Conservation (phyloP, 2,888 invertebrate genomes). For the Calliphora vomitoria region DNA sequence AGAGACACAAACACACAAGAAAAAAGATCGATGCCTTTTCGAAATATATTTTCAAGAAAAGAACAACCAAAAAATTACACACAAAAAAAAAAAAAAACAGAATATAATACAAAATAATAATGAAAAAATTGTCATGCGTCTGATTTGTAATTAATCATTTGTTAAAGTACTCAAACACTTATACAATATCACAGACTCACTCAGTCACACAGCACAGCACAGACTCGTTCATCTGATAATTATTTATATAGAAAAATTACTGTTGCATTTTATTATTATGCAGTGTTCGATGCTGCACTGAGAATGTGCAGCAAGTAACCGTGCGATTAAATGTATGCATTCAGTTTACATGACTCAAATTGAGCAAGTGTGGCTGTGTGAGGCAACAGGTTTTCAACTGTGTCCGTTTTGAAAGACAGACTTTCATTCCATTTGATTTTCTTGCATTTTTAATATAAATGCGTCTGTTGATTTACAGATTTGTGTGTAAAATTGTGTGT, state of each 20-base stretch:
- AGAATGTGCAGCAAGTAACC: not conserved
- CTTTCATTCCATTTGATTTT: conserved; percentile 32
- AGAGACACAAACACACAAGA: conserved; percentile 51
- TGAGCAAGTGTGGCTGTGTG: conserved; percentile 22
- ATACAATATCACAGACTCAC: conserved; percentile 32
- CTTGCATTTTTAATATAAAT: conserved; percentile 56
- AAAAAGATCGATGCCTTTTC: conserved; percentile 67
- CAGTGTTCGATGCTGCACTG: not conserved
- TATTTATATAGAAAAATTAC: conserved; percentile 61
- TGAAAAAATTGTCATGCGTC: conserved; percentile 76
- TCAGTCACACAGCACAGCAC: conserved; percentile 10
- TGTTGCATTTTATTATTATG: conserved; percentile 55
- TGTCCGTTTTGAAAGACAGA: conserved; percentile 19
- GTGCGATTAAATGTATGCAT: not conserved
- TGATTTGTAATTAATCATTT: conserved; percentile 77
- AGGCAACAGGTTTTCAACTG: conserved; percentile 61
- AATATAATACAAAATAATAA: conserved; percentile 18
- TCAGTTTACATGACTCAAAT: not conserved
- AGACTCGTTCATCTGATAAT: conserved; percentile 65
- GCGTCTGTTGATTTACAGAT: conserved; percentile 66
- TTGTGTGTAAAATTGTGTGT: conserved; percentile 59
- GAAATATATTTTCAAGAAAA: not conserved
- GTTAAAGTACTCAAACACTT: conserved; percentile 43
- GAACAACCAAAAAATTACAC: conserved; percentile 2
- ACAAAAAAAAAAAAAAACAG: conserved; percentile 8